phyloP scores from a whole-genome alignment of 2,888 invertebrate genomes.

The Morinoia aosen region DNA sequence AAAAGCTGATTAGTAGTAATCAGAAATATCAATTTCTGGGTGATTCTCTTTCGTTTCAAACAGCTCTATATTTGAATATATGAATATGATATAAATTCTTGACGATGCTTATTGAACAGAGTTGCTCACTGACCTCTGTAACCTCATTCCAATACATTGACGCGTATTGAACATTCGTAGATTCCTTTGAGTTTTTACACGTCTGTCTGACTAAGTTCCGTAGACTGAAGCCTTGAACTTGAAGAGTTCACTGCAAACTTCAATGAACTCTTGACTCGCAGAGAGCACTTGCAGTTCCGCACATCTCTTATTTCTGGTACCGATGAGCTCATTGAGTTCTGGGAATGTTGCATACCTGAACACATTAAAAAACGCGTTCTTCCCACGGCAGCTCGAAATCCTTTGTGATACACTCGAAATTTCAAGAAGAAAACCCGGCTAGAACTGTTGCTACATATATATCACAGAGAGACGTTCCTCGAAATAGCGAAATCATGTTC shows the following conservation, averaged over 20 bases:
- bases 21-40: too few relatives aligned
- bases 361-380: background rate
- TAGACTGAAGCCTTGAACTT: background rate
- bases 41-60: background rate
- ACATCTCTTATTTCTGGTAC: background rate
- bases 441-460: too few relatives aligned
- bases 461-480: too few relatives aligned
- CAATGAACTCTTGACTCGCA: background rate
- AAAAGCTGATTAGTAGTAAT: too few relatives aligned
- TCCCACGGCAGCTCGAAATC: background rate
- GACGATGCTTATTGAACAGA: background rate
- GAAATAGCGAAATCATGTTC: too few relatives aligned
- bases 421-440: background rate
- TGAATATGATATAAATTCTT: background rate
- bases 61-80: background rate
- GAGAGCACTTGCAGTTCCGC: too few relatives aligned
- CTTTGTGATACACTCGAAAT: background rate
- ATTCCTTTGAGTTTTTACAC: background rate
- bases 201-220: background rate
- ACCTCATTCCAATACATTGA: too few relatives aligned
- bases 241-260: background rate
- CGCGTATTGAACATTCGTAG: background rate
- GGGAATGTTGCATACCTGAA: background rate
- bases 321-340: background rate
- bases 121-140: background rate